Evolutionary conservation across 2,797 vertebrate species (phyloP).

Genomic region (Pelochelys cantorii): DNA sequence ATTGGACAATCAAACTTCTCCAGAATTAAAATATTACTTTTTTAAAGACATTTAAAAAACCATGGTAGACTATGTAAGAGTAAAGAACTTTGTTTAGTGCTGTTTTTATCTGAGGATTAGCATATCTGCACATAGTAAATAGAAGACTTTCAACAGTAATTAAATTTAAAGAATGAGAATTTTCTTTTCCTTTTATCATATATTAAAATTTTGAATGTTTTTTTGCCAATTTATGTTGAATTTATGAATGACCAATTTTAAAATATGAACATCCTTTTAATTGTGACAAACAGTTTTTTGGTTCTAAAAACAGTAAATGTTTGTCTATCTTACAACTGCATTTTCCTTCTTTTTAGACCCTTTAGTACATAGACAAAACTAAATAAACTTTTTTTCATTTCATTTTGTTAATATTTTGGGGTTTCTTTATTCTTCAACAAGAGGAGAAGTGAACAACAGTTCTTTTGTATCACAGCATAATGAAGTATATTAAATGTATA

Average conservation of each 20-base stretch:
- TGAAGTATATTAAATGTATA: neutral
- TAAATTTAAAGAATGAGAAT: no score
- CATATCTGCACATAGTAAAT: neutral
- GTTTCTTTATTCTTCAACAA: neutral
- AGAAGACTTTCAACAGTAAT: no score
- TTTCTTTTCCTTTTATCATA: neutral
- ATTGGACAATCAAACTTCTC: neutral
- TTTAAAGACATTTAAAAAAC: no score
- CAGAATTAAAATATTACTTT: neutral
- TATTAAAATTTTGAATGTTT: neutral
- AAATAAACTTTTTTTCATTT: neutral
- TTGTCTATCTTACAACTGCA: neutral
- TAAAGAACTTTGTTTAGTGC: neutral
- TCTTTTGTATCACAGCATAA: neutral
- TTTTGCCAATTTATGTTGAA: neutral
- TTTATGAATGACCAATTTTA: neutral
- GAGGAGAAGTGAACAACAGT: neutral
- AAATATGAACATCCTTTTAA: no score
- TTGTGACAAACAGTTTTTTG: neutral
- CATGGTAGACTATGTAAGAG: no score
- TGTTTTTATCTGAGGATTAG: neutral
- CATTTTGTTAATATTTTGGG: neutral
- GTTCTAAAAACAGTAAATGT: neutral
- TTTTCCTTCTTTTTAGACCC: neutral
- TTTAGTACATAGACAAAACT: neutral